Evolutionary conservation across 2,113 vertebrate genomes (phyloP).

Genomic region (Epinephelus lanceolatus): DNA sequence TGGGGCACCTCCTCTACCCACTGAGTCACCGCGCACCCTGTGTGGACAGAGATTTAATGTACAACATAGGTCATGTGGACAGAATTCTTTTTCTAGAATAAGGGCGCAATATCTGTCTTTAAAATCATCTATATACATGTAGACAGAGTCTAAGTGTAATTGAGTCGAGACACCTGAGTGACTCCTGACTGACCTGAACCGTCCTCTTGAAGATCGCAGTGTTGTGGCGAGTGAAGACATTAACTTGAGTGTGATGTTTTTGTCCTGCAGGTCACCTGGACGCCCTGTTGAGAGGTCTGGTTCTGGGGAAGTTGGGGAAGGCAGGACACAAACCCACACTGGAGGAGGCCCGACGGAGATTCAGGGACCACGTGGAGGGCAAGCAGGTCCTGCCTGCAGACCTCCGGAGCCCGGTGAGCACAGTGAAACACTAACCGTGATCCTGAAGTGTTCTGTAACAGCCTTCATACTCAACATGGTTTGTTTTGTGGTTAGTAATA

Average conservation of each 20-base stretch:
- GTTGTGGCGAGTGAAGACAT: background rate
- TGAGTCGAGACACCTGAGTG: too few species aligned
- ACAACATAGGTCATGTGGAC: too few species aligned
- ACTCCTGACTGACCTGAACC: background rate
- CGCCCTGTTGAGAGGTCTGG: constrained; percentile 92
- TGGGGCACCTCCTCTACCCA: too few species aligned
- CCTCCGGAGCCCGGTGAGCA: constrained; percentile 93
- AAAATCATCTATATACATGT: too few species aligned
- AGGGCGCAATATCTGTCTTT: too few species aligned
- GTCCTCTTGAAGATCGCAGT: too few species aligned
- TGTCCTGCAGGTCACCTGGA: constrained; percentile 90
- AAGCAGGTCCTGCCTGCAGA: constrained; percentile 92
- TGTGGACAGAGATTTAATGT: too few species aligned
- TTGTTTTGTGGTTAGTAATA: too few species aligned
- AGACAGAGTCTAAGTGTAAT: too few species aligned
- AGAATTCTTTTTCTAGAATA: too few species aligned
- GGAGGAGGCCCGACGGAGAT: constrained; percentile 95
- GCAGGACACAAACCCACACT: constrained; percentile 95
- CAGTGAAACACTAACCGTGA: background rate
- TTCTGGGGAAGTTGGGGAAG: constrained; percentile 96
- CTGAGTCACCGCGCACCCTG: fast-evolving
- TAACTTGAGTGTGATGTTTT: background rate
- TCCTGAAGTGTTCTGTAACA: too few species aligned
- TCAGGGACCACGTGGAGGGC: constrained; percentile 96
- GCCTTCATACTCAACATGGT: too few species aligned